These are phyloP conservation scores for Apoderus coryli DNA, from an alignment of 2,888 invertebrate genomes.

Conservation along the genomic window DNA sequence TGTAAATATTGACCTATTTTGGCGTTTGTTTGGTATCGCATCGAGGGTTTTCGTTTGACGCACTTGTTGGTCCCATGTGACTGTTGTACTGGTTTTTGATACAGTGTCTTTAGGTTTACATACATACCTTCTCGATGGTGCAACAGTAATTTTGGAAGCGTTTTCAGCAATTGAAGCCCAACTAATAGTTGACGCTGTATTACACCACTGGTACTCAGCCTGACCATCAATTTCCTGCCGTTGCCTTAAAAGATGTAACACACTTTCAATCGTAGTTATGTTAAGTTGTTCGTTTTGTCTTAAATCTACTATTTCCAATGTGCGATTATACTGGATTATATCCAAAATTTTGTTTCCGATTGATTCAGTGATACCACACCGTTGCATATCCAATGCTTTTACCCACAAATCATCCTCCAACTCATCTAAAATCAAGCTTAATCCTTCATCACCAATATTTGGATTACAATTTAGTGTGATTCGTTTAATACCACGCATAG, in stretches of 20 bases:
- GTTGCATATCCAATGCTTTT: slow-evolving; percentile 62
- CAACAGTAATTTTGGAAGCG: slow-evolving; percentile 18
- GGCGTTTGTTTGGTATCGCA: slow-evolving; percentile 13
- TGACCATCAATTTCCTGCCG: slow-evolving; percentile 23
- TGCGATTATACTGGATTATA: slow-evolving; percentile 46
- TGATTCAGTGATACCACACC: slow-evolving; percentile 54
- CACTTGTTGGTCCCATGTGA: slow-evolving; percentile 15
- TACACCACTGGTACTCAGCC: slow-evolving; percentile 29
- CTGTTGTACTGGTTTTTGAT: slow-evolving; percentile 13
- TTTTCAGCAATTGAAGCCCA: slow-evolving; percentile 20
- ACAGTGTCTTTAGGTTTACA: slow-evolving; percentile 20
- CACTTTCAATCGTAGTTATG: slow-evolving; percentile 23
- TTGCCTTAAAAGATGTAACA: slow-evolving; percentile 26
- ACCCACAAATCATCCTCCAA: slow-evolving; percentile 69
- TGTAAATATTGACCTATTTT: slow-evolving; percentile 7
- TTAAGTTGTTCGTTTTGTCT: slow-evolving; percentile 38
- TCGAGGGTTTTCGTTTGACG: slow-evolving; percentile 21
- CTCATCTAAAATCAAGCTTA: slow-evolving; percentile 45
- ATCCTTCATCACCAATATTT: slow-evolving; percentile 48
- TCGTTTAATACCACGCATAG: slow-evolving; percentile 57
- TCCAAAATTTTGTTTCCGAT: slow-evolving; percentile 42
- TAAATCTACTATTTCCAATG: slow-evolving; percentile 53
- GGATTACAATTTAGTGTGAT: slow-evolving; percentile 57
- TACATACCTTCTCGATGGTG: slow-evolving; percentile 20
- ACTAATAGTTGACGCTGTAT: slow-evolving; percentile 21